Conservation (phyloP, 2,113 vertebrate species). For the Emydura subglobosa region DNA sequence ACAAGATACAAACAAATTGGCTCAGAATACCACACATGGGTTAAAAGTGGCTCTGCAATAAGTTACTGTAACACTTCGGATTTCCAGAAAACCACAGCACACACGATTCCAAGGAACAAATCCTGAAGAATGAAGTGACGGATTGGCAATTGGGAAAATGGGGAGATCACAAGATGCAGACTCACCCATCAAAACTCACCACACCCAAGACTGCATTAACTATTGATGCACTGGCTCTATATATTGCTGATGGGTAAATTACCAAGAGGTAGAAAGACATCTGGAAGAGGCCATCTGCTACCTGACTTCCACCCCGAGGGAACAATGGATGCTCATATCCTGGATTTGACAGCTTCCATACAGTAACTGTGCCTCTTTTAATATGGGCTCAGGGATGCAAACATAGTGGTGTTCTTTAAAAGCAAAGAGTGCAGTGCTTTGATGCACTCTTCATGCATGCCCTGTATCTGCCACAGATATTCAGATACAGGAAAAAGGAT, state of each 20-base stretch:
- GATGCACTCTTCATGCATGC: neutral
- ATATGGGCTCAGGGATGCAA: neutral
- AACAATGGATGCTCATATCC: neutral
- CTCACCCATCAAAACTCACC: rapidly evolving
- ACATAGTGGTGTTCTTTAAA: neutral
- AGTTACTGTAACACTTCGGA: rapidly evolving
- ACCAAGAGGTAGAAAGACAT: neutral
- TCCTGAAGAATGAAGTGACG: neutral
- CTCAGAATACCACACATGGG: neutral
- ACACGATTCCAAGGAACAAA: neutral
- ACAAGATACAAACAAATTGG: neutral
- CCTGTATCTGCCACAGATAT: neutral
- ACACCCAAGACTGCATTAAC: neutral
- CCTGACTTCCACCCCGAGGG: neutral
- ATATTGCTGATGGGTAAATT: neutral
- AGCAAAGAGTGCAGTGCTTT: neutral
- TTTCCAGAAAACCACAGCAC: neutral
- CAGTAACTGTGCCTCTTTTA: neutral
- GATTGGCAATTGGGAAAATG: neutral
- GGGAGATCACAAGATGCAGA: neutral
- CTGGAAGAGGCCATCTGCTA: neutral
- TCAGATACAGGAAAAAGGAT: neutral
- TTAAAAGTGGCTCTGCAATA: neutral
- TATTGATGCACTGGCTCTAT: neutral
- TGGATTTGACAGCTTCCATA: neutral